These are phyloP conservation scores for Melitaea cinxia DNA, from an alignment of 1,140 invertebrate genomes.

Conservation along the genomic window DNA sequence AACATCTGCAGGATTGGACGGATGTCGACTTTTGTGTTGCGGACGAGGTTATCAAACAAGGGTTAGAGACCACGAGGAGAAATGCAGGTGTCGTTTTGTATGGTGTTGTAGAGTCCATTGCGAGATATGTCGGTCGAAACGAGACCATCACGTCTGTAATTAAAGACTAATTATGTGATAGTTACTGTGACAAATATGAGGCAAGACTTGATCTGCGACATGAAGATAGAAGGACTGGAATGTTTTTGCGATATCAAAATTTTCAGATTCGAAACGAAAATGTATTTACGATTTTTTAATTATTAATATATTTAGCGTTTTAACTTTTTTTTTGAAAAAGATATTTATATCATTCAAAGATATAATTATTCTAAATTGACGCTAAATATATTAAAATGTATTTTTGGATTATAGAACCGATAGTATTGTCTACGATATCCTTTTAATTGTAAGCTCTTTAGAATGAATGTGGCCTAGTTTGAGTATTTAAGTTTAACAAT, in stretches of 20 bases:
- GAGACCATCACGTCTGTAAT: slow-evolving; percentile 94
- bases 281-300: no score
- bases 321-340: no score
- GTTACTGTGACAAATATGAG: neutral
- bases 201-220: slow-evolving; percentile 1
- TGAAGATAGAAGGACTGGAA: neutral
- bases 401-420: no score
- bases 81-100: slow-evolving; percentile 95
- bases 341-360: no score
- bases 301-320: no score
- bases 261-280: no score
- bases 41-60: slow-evolving; percentile 95
- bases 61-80: slow-evolving; percentile 92
- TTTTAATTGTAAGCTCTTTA: no score
- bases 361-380: no score
- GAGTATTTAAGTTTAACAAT: no score
- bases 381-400: no score
- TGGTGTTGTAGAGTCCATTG: slow-evolving; percentile 97
- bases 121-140: slow-evolving; percentile 89
- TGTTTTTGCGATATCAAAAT: neutral
- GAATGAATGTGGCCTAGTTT: no score
- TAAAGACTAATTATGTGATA: slow-evolving; percentile 56
- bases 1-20: slow-evolving; percentile 90
- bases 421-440: no score
- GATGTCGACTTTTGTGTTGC: slow-evolving; percentile 93